Conservation (phyloP, 2,797 vertebrate genomes). For the Lophotriccus pileatus region DNA sequence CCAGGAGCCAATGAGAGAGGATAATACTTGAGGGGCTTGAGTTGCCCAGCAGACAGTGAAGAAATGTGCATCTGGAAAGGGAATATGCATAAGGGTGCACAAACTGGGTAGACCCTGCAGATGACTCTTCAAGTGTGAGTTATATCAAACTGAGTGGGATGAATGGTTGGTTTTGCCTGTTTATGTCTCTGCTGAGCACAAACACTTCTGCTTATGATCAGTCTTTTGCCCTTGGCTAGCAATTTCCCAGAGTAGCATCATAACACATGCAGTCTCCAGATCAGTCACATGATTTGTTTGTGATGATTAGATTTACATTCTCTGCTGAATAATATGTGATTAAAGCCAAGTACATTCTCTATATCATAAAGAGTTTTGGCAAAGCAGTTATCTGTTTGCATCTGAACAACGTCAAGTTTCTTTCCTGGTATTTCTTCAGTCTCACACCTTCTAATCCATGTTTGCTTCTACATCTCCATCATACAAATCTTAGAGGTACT, state of each 20-base stretch:
- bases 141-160: neutral
- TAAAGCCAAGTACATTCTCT: neutral
- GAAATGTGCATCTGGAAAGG: neutral
- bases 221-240: neutral
- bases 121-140: neutral
- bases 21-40: neutral
- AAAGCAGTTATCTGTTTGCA: neutral
- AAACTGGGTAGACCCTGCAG: neutral
- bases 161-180: neutral
- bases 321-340: neutral
- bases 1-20: neutral
- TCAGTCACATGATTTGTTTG: neutral
- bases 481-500: neutral
- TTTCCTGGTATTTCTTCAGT: neutral
- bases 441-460: neutral
- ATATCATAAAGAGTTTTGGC: neutral
- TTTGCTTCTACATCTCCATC: neutral
- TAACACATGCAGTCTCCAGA: neutral
- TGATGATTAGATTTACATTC: neutral
- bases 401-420: neutral
- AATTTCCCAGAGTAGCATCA: neutral
- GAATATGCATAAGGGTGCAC: accelerated
- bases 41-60: neutral
- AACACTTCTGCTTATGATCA: neutral
- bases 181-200: neutral